Evolutionary conservation across 2,888 invertebrate genomes (phyloP).

Genomic region (Anthrax anthrax): DNA sequence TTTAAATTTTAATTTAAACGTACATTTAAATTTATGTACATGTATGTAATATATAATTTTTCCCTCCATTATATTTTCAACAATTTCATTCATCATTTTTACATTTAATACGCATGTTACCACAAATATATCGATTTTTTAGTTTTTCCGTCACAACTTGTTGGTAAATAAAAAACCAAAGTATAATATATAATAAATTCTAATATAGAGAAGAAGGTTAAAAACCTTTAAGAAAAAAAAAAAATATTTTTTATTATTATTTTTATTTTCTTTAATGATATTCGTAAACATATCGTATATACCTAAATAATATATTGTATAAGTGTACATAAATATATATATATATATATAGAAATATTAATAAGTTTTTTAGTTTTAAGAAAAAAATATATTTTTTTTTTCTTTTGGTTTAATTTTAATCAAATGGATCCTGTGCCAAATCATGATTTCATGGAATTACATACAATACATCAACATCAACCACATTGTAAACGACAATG

Average conservation of each 20-base stretch:
- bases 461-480: constrained; percentile 26
- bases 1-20: too few relatives aligned
- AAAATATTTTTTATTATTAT: not conserved
- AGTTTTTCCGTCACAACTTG: not conserved
- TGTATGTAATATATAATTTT: not conserved
- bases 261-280: too few relatives aligned
- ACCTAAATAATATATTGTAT: too few relatives aligned
- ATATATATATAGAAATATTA: too few relatives aligned
- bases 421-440: constrained; percentile 33
- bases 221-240: not conserved
- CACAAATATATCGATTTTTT: not conserved
- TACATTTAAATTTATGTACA: too few relatives aligned
- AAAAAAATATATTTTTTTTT: too few relatives aligned
- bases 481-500: constrained; percentile 34
- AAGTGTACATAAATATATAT: too few relatives aligned
- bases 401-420: too few relatives aligned
- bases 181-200: too few relatives aligned
- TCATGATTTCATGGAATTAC: constrained; percentile 34
- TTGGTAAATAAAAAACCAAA: constrained; percentile 3
- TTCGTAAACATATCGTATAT: too few relatives aligned
- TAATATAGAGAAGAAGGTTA: not conserved
- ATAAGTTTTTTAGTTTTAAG: too few relatives aligned
- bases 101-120: not conserved
- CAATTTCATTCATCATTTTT: not conserved
- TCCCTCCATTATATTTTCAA: not conserved